A percentile compares a stretch with the other conserved stretches of the same genome.
Evolutionary conservation across 2,888 invertebrate genomes (phyloP).

Genomic region (Plebejus anna): DNA sequence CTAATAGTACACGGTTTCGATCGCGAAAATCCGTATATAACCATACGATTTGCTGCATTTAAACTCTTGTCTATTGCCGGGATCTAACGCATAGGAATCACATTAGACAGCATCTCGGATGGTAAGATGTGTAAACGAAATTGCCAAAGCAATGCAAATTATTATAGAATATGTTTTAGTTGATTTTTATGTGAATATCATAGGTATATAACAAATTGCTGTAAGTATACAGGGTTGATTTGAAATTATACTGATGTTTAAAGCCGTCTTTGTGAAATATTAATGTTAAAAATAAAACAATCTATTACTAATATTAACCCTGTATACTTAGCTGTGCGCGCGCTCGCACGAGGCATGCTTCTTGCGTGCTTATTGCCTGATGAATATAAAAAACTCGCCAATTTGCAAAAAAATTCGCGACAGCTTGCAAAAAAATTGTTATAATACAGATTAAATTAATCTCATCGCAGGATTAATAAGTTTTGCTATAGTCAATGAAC

Average conservation of each 20-base stretch:
- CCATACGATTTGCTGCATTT: not conserved
- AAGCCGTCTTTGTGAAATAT: not conserved
- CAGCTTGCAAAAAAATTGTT: not conserved
- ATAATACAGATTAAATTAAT: not conserved
- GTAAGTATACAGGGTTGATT: not conserved
- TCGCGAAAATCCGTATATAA: not conserved
- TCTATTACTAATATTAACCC: not conserved
- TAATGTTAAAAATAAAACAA: not conserved
- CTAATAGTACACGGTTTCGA: not conserved
- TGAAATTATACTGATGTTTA: not conserved
- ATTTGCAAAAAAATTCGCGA: not conserved
- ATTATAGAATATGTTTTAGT: slow-evolving; percentile 12
- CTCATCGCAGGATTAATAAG: not conserved
- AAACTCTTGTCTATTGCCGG: not conserved
- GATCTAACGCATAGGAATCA: not conserved
- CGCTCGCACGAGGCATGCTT: not conserved
- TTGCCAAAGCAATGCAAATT: slow-evolving; percentile 24
- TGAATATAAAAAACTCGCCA: not conserved
- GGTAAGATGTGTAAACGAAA: slow-evolving; percentile 16
- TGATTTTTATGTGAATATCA: slow-evolving; percentile 19
- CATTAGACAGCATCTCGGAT: not conserved
- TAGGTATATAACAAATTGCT: slow-evolving; percentile 1
- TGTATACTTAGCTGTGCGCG: not conserved
- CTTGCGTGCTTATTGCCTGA: not conserved
- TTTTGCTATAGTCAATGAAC: not conserved